Percentiles rank a stretch among this genome's conserved stretches.
Evolutionary conservation across 1,140 invertebrate genomes (phyloP).

Genomic region (Chlorops oryzae): DNA sequence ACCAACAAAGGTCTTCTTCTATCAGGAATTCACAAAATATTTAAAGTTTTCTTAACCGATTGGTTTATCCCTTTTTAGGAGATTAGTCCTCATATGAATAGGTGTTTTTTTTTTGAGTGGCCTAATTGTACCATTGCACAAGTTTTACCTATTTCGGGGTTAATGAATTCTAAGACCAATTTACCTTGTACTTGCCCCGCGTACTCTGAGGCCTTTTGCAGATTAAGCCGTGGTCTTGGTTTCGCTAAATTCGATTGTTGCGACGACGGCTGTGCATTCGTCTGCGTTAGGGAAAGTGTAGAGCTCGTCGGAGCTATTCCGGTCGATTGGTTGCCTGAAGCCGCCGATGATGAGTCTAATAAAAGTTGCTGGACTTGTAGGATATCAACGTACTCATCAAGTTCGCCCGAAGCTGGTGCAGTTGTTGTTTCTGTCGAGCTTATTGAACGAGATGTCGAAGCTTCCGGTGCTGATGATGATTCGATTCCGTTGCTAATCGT

Average conservation of each 20-base stretch:
- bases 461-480: not conserved
- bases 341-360: slow-evolving; percentile 45
- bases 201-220: slow-evolving; percentile 45
- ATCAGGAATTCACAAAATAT: too few species aligned
- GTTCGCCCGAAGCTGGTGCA: not conserved
- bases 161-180: too few species aligned
- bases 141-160: too few species aligned
- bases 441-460: too few species aligned
- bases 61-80: too few species aligned
- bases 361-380: slow-evolving; percentile 52
- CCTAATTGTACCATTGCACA: too few species aligned
- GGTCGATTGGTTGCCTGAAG: slow-evolving; percentile 18
- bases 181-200: slow-evolving; percentile 39
- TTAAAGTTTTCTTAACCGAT: too few species aligned
- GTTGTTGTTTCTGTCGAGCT: too few species aligned
- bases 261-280: slow-evolving; percentile 8
- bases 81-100: too few species aligned
- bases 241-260: slow-evolving; percentile 25
- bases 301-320: slow-evolving; percentile 10
- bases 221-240: slow-evolving; percentile 39
- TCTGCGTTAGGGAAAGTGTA: slow-evolving; percentile 10
- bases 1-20: too few species aligned
- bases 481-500: not conserved
- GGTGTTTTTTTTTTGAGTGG: too few species aligned
- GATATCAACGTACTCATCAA: slow-evolving; percentile 53